Evolutionary conservation across 2,888 invertebrate genomes (phyloP), one percentile per base, ranked within the genome.

Genomic region (Amitus sp.): DNA sequence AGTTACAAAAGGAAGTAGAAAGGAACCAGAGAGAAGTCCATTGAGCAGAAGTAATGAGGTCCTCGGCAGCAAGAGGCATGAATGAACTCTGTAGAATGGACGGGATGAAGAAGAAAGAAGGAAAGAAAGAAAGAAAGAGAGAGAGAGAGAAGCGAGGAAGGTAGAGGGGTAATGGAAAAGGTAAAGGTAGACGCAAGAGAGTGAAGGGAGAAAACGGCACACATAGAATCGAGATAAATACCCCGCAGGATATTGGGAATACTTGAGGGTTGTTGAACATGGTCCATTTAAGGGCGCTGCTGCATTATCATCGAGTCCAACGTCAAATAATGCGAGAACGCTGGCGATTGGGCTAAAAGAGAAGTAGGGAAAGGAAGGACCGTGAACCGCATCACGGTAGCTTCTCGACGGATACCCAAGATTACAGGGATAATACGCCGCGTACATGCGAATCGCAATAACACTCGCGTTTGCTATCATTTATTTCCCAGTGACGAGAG

Each of bases 221-320:
- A n/a, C n/a, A n/a, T n/a, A n/a, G 54, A 37, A 27, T 40, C 53
- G 68, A 71, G 73, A 79, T 73, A 74, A 76, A 76, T 75, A 73
- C 74, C 72, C 74, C 74, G 77, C 80, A 80, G 80, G 80, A 81
- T 81, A 81, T 81, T 81, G 80, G 79, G 80, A 81, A 81, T 80
- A 78, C 80, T 77, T 73, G 72, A 73, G 73, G 71, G 76, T 73
- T 78, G 77, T 78, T 76, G 68, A 75, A 79, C 80, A 79, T 71
- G 75, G 65, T 69, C 74, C 73, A 75, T 78, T 78, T 75, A 77
- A 73, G 74, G 57, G 52, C 58, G 48, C 40, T 69, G 67, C 68
- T 67, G 74, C 75, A 80, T 80, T 79, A 80, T 77, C 78, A 80
- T 78, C 77, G 74, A 76, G 71, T 69, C 70, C 65, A 70, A 71